These are phyloP conservation scores for Gortyna flavago DNA, from an alignment of 2,888 invertebrate genomes.

Conservation along the genomic window DNA sequence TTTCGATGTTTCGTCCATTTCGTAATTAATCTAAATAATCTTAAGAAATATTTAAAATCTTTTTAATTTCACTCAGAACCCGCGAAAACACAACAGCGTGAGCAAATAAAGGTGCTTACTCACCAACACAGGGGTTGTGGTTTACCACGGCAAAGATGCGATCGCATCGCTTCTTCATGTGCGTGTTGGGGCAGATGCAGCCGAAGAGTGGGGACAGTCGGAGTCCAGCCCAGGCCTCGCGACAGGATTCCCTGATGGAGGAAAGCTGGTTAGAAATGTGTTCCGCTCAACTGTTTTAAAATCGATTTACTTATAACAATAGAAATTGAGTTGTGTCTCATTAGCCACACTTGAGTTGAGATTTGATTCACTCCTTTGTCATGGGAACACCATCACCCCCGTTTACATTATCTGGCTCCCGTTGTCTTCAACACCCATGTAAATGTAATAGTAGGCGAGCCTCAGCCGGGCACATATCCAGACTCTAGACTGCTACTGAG, in stretches of 20 bases:
- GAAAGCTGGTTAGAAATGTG: not conserved
- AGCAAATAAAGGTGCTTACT: constrained; percentile 87
- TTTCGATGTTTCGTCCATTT: not conserved
- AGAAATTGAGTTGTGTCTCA: no score
- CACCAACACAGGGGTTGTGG: constrained; percentile 98
- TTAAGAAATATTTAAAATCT: not conserved
- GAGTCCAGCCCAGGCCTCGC: constrained; percentile 96
- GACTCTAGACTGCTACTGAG: no score
- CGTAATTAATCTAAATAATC: not conserved
- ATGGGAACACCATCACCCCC: no score
- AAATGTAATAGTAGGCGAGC: no score
- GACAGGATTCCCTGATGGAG: constrained; percentile 93
- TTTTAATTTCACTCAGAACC: constrained; percentile 82
- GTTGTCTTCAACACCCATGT: no score
- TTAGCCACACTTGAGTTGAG: no score
- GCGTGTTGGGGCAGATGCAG: constrained; percentile 97
- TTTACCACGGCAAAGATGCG: constrained; percentile 96
- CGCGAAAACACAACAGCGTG: constrained; percentile 69
- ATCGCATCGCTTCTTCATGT: constrained; percentile 96
- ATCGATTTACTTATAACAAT: no score
- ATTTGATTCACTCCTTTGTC: no score
- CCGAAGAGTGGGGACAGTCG: constrained; percentile 97
- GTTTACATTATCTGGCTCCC: no score
- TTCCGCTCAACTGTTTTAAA: no score
- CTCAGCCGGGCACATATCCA: no score